Evolutionary conservation across 2,888 invertebrate genomes (phyloP).

Genomic region (Eristalis arbustorum): DNA sequence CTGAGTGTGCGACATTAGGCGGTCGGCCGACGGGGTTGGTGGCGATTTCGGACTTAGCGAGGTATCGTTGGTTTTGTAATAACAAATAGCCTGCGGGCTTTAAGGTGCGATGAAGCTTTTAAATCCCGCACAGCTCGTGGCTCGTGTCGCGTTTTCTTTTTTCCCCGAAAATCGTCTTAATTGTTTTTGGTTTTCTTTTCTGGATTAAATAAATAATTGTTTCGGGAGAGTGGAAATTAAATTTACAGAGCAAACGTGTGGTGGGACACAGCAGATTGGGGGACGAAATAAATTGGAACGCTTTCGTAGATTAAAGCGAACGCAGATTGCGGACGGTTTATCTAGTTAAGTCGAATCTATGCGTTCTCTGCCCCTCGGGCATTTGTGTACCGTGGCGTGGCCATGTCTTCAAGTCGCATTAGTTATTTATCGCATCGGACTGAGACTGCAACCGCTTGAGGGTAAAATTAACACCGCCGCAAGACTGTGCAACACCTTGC

Average conservation of each 20-base stretch:
- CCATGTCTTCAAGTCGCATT: background rate
- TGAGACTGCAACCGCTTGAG: background rate
- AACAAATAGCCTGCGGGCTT: conserved; percentile 32
- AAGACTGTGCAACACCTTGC: background rate
- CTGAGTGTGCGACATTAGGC: background rate
- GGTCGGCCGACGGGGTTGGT: background rate
- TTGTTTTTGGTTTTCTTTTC: conserved; percentile 23
- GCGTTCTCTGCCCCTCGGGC: too few species aligned
- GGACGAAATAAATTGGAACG: background rate
- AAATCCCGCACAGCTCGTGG: conserved; percentile 5
- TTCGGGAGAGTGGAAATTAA: background rate
- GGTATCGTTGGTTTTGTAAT: conserved; percentile 52
- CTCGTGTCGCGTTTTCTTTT: conserved; percentile 36
- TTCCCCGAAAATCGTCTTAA: background rate
- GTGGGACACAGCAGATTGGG: background rate
- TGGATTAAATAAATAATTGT: conserved; percentile 50
- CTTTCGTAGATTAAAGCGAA: background rate
- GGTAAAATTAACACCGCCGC: background rate
- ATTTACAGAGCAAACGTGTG: background rate
- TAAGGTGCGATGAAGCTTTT: conserved; percentile 3
- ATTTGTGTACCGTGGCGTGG: too few species aligned
- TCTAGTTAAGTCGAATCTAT: background rate
- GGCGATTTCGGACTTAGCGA: conserved; percentile 46
- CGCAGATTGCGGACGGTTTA: background rate
- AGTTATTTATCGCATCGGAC: background rate